Evolutionary conservation across 2,888 invertebrate species (phyloP), one percentile per base, ranked within the genome.

Genomic region (Rapana venosa): DNA sequence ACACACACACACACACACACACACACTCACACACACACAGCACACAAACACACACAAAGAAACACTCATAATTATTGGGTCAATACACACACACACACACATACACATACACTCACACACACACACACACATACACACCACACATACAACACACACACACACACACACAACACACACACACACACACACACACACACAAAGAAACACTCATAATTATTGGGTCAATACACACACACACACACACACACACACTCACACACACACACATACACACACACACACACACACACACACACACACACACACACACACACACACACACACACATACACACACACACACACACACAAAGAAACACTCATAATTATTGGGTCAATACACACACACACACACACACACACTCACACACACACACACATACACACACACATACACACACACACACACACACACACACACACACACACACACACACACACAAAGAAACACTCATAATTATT

Each of bases 181-280:
- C 81, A 79, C 32, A 88, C 88, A 58, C 32, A 88, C 81, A 81
- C 17, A 79, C 79, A 79, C 36, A 79, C 35, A 32, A 79, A 83
- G 20, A 36, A 15, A 20, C 36, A 36, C 83, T 1, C 22, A 26
- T 36, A 20, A 79, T n/a, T 47, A 47, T 47, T 8, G n/a, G 47
- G 47, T 47, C 47, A 77, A 30, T 8, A 79, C 79, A 79, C 35
- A 81, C 35, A 81, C 84, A 84, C 47, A 56, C 22, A 84, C 47
- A 8, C 36, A 36, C 35, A 17, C 35, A 35, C 61, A 15, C 61
- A 61, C 61, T 11, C 61, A 61, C 61, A 61, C 61, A 61, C 61
- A 17, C 61, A 61, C 61, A 17, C 61, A 61, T 17, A 79, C 79
- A 35, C 8, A 26, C 81, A 79, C 32, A 88, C 88, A 58, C 32